Conservation (phyloP, 2,888 invertebrate species). For the Drosophila recens region DNA sequence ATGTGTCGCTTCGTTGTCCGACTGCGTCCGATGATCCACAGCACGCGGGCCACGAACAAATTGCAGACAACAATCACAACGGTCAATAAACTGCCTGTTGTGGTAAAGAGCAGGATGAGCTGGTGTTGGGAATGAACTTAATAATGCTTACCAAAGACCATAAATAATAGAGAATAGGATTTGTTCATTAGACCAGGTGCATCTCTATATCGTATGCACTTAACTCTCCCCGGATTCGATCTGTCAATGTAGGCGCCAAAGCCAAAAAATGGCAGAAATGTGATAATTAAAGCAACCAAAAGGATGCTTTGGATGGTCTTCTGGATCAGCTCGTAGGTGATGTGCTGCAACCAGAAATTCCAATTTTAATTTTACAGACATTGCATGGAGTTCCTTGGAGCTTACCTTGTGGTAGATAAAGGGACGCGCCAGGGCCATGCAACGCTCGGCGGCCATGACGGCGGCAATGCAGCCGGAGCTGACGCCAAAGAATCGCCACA, state of each 20-base stretch:
- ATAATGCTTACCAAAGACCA: constrained; percentile 89
- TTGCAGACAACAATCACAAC: constrained; percentile 93
- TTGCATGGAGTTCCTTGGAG: neutral
- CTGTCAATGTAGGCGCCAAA: constrained; percentile 90
- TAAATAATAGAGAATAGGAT: constrained; percentile 91
- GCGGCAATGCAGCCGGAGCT: constrained; percentile 95
- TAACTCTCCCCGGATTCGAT: constrained; percentile 75
- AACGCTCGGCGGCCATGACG: constrained; percentile 95
- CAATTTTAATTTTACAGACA: neutral
- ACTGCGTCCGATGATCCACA: constrained; percentile 86
- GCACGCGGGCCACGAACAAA: constrained; percentile 91
- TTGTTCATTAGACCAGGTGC: constrained; percentile 88
- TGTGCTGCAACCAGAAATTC: constrained; percentile 87
- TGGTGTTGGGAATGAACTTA: neutral
- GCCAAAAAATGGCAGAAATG: constrained; percentile 91
- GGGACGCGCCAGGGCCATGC: constrained; percentile 93
- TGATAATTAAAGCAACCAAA: constrained; percentile 89
- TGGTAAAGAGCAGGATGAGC: neutral
- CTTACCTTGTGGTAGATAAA: constrained; percentile 94
- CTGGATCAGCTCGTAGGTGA: constrained; percentile 92
- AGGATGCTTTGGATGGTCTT: constrained; percentile 90
- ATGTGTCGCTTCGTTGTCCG: constrained; percentile 82
- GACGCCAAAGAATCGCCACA: constrained; percentile 93
- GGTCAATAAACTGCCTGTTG: constrained; percentile 88
- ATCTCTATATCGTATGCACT: constrained; percentile 90